Conservation (phyloP, 2,113 vertebrate species). For the Poeciliopsis occidentalis region DNA sequence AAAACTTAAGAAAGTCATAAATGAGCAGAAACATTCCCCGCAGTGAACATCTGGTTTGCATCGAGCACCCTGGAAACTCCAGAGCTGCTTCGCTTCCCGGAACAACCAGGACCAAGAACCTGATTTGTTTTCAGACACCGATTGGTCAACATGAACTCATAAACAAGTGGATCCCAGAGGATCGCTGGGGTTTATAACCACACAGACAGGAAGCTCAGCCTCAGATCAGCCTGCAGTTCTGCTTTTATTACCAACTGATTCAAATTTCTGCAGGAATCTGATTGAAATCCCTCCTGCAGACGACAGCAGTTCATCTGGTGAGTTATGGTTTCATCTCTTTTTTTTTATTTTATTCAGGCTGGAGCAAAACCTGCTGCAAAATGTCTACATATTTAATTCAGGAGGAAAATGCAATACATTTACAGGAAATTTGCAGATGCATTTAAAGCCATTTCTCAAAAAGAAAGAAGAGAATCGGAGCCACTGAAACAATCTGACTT, state of each 20-base stretch:
- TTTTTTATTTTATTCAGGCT: not conserved
- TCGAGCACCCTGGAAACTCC: constrained; percentile 53
- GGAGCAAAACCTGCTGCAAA: not conserved
- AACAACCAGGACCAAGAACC: constrained; percentile 5
- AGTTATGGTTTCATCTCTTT: constrained; percentile 1
- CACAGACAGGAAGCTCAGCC: constrained; percentile 1
- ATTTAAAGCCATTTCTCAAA: not conserved
- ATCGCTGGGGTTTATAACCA: constrained; percentile 14
- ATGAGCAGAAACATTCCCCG: not conserved
- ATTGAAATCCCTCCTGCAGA: not conserved
- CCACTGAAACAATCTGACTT: no score
- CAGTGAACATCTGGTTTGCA: constrained; percentile 63
- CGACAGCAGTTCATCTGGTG: constrained; percentile 30
- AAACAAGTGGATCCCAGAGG: not conserved
- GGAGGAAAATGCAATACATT: not conserved
- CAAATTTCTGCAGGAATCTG: not conserved
- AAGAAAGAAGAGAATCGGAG: not conserved
- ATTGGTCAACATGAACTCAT: constrained; percentile 6
- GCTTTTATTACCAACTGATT: not conserved
- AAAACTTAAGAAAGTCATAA: not conserved
- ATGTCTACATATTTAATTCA: no score
- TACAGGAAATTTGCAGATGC: not conserved
- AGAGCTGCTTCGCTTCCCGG: constrained; percentile 42
- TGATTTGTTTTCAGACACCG: not conserved
- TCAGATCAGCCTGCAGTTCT: constrained; percentile 33